Base-by-base conservation (phyloP, 2,113 vertebrate genomes). In the Panurus biarmicus region DNA sequence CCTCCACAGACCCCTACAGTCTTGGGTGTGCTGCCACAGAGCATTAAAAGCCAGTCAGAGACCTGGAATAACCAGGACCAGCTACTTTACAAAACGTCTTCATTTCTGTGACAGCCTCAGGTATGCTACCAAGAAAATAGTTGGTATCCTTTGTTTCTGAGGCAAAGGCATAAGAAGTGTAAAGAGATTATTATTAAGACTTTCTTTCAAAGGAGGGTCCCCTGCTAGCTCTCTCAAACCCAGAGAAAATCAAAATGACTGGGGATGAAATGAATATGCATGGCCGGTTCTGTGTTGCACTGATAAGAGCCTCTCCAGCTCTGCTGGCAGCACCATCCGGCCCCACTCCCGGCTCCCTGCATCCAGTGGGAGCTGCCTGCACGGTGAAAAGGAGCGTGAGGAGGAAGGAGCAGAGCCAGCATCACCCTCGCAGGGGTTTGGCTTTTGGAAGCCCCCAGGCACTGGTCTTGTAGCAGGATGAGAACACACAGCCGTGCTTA, bases 251-350 rank as follows among this genome's bases (percentile, higher is more conserved):
- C 36, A 69, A 64, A 93, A 89, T 75, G 50, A 76, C 64, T 79
- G 61, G 26, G 21, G 56, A 86, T 88, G 36, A 88, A 93, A 91
- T 84, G 25, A 94, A 91, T 91, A 85, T 71, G 66, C 22, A 85
- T 61, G 38, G 28, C 35, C 74, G 76, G 28, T 54, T 75, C 89
- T 96, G 84, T 5, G 0, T 9, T 48, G 51, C 56, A 29, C 87
- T 87, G 92, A 92, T 94, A 97, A 96, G 81, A 77, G 69, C 53
- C 50, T 91, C 81, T 94, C 61, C 69, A 47, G 72, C 24, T 50
- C 42, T 74, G n/a, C n/a, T 85, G 89, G 82, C 69, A 81, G 38
- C 21, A 2, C 44, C 23, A 44, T 25, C 22, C 15, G 0, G 33
- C 44, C 73, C 38, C 12, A 18, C 7, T 33, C 36, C 58, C 1